Evolutionary conservation across 2,888 invertebrate genomes (phyloP).

Genomic region (Monopis laevigella): DNA sequence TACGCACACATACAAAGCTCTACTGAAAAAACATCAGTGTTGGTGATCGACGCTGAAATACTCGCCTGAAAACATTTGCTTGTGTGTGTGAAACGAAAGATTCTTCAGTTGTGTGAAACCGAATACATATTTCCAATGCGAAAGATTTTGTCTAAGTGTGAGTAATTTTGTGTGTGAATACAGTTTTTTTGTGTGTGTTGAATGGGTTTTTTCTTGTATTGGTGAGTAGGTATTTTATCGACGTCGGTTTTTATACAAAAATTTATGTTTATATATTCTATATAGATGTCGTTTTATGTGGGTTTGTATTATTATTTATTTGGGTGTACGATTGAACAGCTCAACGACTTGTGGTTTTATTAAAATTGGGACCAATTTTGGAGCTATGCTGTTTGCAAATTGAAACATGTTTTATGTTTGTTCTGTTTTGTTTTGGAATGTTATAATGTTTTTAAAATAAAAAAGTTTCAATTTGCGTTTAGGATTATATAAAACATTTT

Average conservation of each 20-base stretch:
- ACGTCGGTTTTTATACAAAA: conserved; percentile 52
- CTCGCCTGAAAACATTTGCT: conserved; percentile 12
- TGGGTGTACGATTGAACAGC: conserved; percentile 8
- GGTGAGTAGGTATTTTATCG: conserved; percentile 16
- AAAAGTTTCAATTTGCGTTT: too few relatives aligned
- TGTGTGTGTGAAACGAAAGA: conserved; percentile 30
- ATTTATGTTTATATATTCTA: conserved; percentile 48
- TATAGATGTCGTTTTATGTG: conserved; percentile 31
- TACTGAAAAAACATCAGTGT: conserved; percentile 38
- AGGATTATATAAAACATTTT: too few relatives aligned
- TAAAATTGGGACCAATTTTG: not conserved
- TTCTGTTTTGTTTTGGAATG: not conserved
- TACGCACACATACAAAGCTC: conserved; percentile 27
- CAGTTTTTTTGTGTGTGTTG: conserved; percentile 7
- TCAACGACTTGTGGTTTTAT: conserved; percentile 3
- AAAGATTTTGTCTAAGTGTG: conserved; percentile 32
- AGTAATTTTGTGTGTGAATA: conserved; percentile 18
- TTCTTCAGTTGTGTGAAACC: conserved; percentile 41
- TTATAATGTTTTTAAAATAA: too few relatives aligned
- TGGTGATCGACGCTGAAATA: conserved; percentile 31
- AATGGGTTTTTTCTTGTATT: conserved; percentile 13
- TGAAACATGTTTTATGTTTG: not conserved
- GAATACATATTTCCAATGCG: conserved; percentile 42
- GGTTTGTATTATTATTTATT: conserved; percentile 15
- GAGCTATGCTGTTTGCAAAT: not conserved